Base-by-base conservation (phyloP, 2,797 vertebrate species). In the Acrossocheilus fasciatus region DNA sequence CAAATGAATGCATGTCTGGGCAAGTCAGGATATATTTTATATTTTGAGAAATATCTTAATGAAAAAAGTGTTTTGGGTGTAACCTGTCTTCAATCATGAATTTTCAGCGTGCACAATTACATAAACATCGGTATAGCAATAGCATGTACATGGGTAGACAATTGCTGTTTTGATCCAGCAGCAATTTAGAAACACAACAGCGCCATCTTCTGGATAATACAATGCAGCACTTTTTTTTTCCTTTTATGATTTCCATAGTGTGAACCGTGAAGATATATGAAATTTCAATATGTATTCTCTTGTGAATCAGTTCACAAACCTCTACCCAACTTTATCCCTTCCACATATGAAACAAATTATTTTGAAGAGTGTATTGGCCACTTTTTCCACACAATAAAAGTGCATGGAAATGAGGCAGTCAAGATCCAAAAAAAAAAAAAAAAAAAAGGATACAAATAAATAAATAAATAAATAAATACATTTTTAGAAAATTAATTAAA, bases 121-220 rank as follows among this genome's bases (percentile, higher is more conserved):
- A 52, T 34, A 36, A 8, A 74, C 50, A 20, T 73, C 5, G 72
- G 39, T 18, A 47, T 34, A 9, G n/a, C 15, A 9, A 47, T 45
- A 9, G 17, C 36, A 9, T 34, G 50, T 20, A 12, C 4, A 81
- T 34, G 47, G 12, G 3, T 23, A 77, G 34, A 10, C 52, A 26
- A 9, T 30, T 66, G 45, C 41, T 15, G 43, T 41, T 74, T n/a
- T 54, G 5, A 59, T 12, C 43, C 15, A 52, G 30, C 4, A 80
- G 20, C 17, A 34, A 52, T 34, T 50, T 26, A 9, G 6, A 45
- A 59, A 26, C 17, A 62, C 84, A 62, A 41, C 77, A 86, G 30
- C 43, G 54, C 84, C 84, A 86, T 64, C 84, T 74, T 73, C 52
- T 86, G 84, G 77, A 62, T 9, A 74, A 81, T 64, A 2, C 15